phyloP scores from a whole-genome alignment of 1,140 invertebrate genomes.

The Bombus consobrinus region DNA sequence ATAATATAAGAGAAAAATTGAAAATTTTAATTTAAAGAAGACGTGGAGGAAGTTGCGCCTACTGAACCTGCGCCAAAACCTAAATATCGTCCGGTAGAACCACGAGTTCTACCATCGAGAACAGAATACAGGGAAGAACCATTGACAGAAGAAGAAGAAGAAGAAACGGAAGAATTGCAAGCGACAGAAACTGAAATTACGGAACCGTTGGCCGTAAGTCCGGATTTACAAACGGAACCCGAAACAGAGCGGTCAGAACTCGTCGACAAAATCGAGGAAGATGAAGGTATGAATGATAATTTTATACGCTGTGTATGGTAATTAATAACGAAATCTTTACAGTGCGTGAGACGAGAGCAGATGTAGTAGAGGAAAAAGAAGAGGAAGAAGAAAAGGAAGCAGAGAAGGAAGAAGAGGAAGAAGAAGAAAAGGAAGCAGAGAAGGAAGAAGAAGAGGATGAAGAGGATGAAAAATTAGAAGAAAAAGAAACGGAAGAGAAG shows the following conservation, averaged over 20 bases:
- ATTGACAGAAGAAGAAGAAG: not conserved
- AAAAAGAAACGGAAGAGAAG: not conserved
- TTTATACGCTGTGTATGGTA: not conserved
- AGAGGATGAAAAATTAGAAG: not conserved
- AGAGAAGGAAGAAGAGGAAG: not conserved
- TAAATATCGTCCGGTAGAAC: slow-evolving; percentile 10
- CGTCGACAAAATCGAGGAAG: not conserved
- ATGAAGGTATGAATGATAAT: not conserved
- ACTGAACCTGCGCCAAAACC: not conserved
- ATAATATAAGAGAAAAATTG: not conserved
- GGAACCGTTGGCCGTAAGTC: not conserved
- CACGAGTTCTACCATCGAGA: not conserved
- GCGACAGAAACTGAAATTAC: slow-evolving; percentile 22
- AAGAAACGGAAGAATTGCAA: not conserved
- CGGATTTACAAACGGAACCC: slow-evolving; percentile 3
- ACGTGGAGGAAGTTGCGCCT: no score
- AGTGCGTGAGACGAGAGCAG: not conserved
- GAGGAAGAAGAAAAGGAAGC: not conserved
- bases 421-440: not conserved
- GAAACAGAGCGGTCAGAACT: not conserved
- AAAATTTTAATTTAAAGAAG: not conserved
- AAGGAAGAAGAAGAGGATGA: not conserved
- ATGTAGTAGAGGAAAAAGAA: not conserved
- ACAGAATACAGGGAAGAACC: slow-evolving; percentile 10
- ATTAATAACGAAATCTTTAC: not conserved